Percentiles rank a stretch among this genome's conserved stretches.
Evolutionary conservation across 1,140 invertebrate genomes (phyloP).

Genomic region (Atta cephalotes): DNA sequence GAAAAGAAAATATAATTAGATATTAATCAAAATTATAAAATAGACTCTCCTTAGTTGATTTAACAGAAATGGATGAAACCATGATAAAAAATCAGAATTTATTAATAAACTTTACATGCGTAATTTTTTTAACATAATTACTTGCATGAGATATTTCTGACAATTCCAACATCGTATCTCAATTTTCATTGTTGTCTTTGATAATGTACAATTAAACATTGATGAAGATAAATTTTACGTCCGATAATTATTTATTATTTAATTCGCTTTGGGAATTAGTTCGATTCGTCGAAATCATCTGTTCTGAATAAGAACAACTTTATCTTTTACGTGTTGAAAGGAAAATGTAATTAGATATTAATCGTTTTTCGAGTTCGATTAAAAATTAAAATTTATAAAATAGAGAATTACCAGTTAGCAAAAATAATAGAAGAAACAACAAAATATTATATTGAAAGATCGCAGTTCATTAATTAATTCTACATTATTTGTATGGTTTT

Average conservation of each 20-base stretch:
- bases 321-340: background rate
- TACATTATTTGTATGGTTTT: too few relatives aligned
- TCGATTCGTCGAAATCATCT: background rate
- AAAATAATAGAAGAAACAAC: too few relatives aligned
- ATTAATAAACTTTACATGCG: too few relatives aligned
- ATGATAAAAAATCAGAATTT: too few relatives aligned
- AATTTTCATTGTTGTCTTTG: too few relatives aligned
- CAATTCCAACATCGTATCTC: too few relatives aligned
- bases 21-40: background rate
- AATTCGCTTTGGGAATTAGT: background rate
- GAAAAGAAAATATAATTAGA: background rate
- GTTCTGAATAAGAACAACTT: background rate
- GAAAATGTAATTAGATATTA: background rate
- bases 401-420: background rate
- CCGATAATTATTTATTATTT: slow-evolving; percentile 14
- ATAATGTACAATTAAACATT: too few relatives aligned
- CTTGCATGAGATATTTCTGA: too few relatives aligned
- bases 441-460: too few relatives aligned
- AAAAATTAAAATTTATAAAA: background rate
- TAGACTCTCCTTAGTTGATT: background rate
- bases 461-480: too few relatives aligned
- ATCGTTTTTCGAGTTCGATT: background rate
- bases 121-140: too few relatives aligned
- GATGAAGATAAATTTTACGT: too few relatives aligned
- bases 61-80: background rate